Conservation (phyloP, 2,113 vertebrate genomes). For the Thalassarche chlororhynchos region DNA sequence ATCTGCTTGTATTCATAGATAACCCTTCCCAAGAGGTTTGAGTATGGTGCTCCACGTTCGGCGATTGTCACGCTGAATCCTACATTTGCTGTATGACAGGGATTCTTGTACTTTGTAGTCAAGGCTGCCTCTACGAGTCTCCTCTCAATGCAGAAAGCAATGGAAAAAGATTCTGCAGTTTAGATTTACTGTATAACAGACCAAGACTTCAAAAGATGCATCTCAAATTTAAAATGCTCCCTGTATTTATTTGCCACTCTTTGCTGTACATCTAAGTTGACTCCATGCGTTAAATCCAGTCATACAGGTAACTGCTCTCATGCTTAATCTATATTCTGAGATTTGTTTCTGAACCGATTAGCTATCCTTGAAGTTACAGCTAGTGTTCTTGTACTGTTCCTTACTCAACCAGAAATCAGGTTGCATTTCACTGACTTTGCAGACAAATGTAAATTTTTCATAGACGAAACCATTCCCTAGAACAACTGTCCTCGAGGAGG, state of each 20-base stretch:
- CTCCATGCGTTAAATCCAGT: background rate
- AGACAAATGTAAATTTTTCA: background rate
- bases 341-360: background rate
- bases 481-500: background rate
- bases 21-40: background rate
- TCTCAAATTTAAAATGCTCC: background rate
- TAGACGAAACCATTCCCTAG: background rate
- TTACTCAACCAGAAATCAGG: background rate
- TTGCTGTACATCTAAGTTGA: background rate
- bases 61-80: background rate
- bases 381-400: background rate
- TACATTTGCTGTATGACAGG: background rate
- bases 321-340: background rate
- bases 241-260: background rate
- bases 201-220: background rate
- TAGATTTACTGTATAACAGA: background rate
- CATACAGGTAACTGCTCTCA: background rate
- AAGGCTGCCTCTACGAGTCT: background rate
- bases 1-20: background rate
- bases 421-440: background rate
- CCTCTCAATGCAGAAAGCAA: background rate
- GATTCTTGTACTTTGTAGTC: background rate
- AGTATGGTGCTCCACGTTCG: background rate
- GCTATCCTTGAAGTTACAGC: background rate
- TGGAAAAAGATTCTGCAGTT: background rate